phyloP scores from a whole-genome alignment of 2,888 invertebrate species.

The Agapostemon virescens region DNA sequence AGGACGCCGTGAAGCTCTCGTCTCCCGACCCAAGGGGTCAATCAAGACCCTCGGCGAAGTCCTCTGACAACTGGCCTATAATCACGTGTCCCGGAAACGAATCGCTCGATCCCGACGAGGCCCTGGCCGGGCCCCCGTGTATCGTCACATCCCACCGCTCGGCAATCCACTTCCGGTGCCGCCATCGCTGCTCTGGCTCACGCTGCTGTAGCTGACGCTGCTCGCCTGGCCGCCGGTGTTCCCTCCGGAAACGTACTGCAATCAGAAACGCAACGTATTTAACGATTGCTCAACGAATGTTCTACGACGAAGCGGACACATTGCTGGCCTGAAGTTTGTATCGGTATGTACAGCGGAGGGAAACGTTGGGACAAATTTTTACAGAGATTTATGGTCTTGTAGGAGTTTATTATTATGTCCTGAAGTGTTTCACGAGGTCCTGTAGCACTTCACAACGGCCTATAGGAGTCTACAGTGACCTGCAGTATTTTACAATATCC shows the following conservation, averaged over 20 bases:
- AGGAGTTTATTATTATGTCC: no score
- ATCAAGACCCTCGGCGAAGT: neutral
- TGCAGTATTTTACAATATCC: no score
- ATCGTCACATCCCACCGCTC: conserved; percentile 76
- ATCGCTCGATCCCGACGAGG: conserved; percentile 76
- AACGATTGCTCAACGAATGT: neutral
- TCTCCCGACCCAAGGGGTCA: neutral
- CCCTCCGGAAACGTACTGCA: conserved; percentile 77
- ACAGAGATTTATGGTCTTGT: neutral
- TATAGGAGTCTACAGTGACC: neutral
- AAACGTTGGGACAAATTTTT: neutral
- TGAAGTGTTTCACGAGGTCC: no score
- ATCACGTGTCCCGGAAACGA: conserved; percentile 78
- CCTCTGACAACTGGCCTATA: conserved; percentile 57
- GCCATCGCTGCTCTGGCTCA: conserved; percentile 77
- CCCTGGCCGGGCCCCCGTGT: conserved; percentile 76
- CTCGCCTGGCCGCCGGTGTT: conserved; percentile 74
- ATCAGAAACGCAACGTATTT: conserved; percentile 58
- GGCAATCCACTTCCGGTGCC: conserved; percentile 68
- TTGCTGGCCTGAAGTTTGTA: neutral
- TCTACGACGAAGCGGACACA: neutral
- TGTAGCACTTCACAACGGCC: neutral
- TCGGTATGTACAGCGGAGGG: conserved; percentile 21
- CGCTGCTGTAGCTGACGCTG: conserved; percentile 78
- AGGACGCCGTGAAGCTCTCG: conserved; percentile 1